These are phyloP conservation scores for Sciurus vulgaris DNA, from an alignment of 2,797 vertebrate species.

Conservation along the genomic window DNA sequence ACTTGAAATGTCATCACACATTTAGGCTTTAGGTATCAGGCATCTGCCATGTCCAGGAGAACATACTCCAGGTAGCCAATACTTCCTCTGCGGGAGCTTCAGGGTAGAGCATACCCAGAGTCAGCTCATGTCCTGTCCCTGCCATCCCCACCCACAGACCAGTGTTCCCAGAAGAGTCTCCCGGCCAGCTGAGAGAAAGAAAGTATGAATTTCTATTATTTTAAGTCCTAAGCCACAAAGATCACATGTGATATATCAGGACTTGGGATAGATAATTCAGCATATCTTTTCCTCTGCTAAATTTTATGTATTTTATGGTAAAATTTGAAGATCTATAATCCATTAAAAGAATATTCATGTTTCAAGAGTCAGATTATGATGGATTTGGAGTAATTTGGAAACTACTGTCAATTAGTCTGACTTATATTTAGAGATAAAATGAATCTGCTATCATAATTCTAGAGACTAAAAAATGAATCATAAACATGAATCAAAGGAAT, in stretches of 20 bases:
- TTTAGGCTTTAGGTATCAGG: background rate
- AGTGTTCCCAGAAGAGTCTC: background rate
- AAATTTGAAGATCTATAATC: slow-evolving; percentile 56
- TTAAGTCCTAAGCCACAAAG: background rate
- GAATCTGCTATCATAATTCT: slow-evolving; percentile 62
- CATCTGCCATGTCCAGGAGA: background rate
- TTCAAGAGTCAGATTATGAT: slow-evolving; percentile 64
- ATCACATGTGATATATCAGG: background rate
- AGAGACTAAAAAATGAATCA: slow-evolving; percentile 54
- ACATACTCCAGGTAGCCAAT: background rate
- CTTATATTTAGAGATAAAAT: slow-evolving; percentile 72
- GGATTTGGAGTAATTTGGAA: slow-evolving; percentile 67
- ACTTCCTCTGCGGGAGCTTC: background rate
- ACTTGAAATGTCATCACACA: background rate
- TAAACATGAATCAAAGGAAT: slow-evolving; percentile 59
- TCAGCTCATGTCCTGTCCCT: background rate
- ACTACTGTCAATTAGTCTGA: slow-evolving; percentile 69
- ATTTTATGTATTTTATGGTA: slow-evolving; percentile 33
- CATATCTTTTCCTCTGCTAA: background rate
- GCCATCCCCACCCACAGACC: background rate
- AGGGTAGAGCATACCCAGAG: background rate
- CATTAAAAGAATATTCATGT: slow-evolving; percentile 59
- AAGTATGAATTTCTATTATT: background rate
- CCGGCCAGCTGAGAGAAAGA: background rate
- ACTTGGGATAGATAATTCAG: background rate